Evolutionary conservation across 1,140 invertebrate species (phyloP).

Genomic region (Araneus ventricosus): DNA sequence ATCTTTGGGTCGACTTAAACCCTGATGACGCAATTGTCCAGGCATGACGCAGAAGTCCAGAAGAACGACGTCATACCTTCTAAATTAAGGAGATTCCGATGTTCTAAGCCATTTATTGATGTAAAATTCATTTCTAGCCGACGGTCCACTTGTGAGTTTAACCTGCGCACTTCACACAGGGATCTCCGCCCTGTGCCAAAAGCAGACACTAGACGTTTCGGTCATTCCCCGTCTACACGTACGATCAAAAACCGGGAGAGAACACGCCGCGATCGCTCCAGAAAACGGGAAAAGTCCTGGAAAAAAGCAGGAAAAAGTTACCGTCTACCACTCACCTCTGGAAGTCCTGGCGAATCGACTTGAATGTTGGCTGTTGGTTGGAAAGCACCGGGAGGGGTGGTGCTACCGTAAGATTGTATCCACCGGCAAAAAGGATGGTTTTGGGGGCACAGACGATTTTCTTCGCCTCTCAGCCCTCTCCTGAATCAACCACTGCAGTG

Average conservation of each 20-base stretch:
- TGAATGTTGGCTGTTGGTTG: not conserved
- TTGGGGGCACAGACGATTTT: not conserved
- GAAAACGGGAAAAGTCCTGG: not conserved
- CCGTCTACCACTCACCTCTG: not conserved
- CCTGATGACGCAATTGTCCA: not conserved
- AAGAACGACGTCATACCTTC: not conserved
- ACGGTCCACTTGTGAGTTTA: not conserved
- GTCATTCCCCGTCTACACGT: constrained; percentile 29
- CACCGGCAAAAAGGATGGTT: not conserved
- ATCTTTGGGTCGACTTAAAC: not conserved
- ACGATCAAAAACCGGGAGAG: not conserved
- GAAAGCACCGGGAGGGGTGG: not conserved
- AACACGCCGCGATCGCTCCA: not conserved
- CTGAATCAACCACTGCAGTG: constrained; percentile 71
- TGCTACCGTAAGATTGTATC: constrained; percentile 12
- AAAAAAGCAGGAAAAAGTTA: not conserved
- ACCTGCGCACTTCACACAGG: not conserved
- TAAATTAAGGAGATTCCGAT: not conserved
- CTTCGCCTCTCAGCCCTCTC: constrained; percentile 37
- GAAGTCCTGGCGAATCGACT: constrained; percentile 32
- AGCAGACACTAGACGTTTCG: constrained; percentile 1
- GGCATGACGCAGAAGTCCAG: not conserved
- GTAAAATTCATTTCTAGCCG: not conserved
- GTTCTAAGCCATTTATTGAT: not conserved
- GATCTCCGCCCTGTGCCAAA: not conserved